These are phyloP conservation scores for Malurus alboscapulatus DNA, from an alignment of 2,113 vertebrate genomes.

Conservation along the genomic window DNA sequence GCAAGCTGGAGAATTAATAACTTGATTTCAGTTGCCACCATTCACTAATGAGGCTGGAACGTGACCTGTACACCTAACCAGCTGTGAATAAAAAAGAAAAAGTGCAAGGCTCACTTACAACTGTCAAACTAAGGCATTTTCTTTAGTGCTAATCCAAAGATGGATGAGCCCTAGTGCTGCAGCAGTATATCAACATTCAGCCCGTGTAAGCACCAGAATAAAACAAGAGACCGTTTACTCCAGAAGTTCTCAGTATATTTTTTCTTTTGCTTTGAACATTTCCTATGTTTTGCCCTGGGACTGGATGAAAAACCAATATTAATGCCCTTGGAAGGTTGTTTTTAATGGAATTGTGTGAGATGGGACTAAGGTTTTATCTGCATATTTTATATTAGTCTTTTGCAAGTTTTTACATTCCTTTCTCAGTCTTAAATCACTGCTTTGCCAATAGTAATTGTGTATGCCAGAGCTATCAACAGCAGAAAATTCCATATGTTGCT, in stretches of 20 bases:
- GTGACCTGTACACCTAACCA: slow-evolving; percentile 38
- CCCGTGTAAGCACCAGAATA: not conserved
- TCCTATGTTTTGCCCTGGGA: not conserved
- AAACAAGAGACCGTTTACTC: not conserved
- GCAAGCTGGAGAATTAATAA: slow-evolving; percentile 51
- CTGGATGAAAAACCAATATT: not conserved
- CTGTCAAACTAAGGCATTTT: slow-evolving; percentile 19
- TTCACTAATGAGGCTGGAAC: slow-evolving; percentile 43
- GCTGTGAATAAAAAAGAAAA: slow-evolving; percentile 13
- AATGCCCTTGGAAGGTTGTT: not conserved
- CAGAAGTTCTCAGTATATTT: not conserved
- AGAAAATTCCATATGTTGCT: not conserved
- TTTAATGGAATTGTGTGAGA: not conserved
- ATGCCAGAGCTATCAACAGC: not conserved
- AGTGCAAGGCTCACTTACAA: slow-evolving; percentile 20
- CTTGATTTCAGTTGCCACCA: slow-evolving; percentile 20
- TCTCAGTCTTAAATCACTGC: not conserved
- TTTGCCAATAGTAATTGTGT: not conserved
- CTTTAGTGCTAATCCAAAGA: slow-evolving; percentile 11
- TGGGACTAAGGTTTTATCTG: not conserved
- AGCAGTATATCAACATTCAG: slow-evolving; percentile 13
- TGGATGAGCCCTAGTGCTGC: not conserved
- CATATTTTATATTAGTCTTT: not conserved
- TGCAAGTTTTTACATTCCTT: not conserved
- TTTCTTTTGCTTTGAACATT: not conserved